Evolutionary conservation across 2,113 vertebrate genomes (phyloP).

Genomic region (Spheniscus mendiculus): DNA sequence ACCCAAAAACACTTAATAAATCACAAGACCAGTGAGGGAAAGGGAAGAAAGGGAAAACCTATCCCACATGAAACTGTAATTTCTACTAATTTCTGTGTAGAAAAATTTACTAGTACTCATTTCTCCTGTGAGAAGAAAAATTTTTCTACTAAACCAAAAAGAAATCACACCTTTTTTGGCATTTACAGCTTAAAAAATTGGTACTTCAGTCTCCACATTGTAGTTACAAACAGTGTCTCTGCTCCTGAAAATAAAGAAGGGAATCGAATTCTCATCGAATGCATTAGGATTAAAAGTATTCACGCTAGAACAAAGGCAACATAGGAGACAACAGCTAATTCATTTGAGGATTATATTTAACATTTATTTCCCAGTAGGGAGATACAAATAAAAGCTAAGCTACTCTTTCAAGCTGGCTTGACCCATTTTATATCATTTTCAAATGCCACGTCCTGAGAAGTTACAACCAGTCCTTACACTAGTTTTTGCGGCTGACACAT

Average conservation of each 20-base stretch:
- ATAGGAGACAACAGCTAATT: background rate
- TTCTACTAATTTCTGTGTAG: background rate
- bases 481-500: background rate
- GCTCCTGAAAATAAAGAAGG: background rate
- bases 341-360: background rate
- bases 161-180: background rate
- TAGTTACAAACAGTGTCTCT: background rate
- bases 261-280: background rate
- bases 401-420: background rate
- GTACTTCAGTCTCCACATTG: background rate
- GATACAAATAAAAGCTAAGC: background rate
- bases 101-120: background rate
- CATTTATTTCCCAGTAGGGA: background rate
- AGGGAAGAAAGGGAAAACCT: slow-evolving; percentile 17
- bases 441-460: background rate
- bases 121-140: background rate
- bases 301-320: background rate
- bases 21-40: slow-evolving; percentile 11
- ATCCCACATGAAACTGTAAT: background rate
- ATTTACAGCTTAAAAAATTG: background rate
- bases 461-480: background rate
- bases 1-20: slow-evolving; percentile 28
- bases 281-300: background rate
- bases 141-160: background rate
- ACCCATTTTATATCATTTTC: background rate